Percentiles rank a stretch among this genome's conserved stretches.
phyloP scores from a whole-genome alignment of 2,113 vertebrate species.

The Phrynosoma blainvillii region DNA sequence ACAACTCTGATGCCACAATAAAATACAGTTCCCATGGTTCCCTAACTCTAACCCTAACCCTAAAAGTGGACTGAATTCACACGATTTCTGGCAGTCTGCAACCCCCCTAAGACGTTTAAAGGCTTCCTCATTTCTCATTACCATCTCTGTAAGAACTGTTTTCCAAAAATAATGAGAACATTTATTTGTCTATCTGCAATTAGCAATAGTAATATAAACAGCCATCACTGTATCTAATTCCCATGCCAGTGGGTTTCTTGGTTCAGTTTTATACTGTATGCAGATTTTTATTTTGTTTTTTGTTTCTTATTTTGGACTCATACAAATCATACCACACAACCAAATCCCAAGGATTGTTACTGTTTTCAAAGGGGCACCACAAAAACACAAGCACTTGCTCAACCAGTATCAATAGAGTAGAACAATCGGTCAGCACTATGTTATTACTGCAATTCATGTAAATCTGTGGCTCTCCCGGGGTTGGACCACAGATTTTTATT shows the following conservation, averaged over 20 bases:
- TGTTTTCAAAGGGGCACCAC: not conserved
- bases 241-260: not conserved
- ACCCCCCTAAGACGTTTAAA: too few relatives aligned
- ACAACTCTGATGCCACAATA: too few relatives aligned
- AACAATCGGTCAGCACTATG: slow-evolving; percentile 9
- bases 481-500: not conserved
- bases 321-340: not conserved
- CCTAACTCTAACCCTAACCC: too few relatives aligned
- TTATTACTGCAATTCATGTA: slow-evolving; percentile 3
- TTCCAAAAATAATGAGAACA: too few relatives aligned
- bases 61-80: too few relatives aligned
- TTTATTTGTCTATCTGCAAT: not conserved
- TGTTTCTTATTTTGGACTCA: fast-evolving
- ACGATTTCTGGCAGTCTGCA: too few relatives aligned
- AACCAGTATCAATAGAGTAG: not conserved
- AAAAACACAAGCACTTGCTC: not conserved
- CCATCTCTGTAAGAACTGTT: too few relatives aligned
- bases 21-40: too few relatives aligned
- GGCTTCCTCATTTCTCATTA: not conserved
- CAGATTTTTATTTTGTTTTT: not conserved
- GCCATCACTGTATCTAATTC: not conserved
- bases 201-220: not conserved
- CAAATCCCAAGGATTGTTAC: not conserved
- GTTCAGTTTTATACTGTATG: not conserved
- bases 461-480: not conserved